phyloP scores from a whole-genome alignment of 2,888 invertebrate genomes.

The Eudasyphora cyanicolor region DNA sequence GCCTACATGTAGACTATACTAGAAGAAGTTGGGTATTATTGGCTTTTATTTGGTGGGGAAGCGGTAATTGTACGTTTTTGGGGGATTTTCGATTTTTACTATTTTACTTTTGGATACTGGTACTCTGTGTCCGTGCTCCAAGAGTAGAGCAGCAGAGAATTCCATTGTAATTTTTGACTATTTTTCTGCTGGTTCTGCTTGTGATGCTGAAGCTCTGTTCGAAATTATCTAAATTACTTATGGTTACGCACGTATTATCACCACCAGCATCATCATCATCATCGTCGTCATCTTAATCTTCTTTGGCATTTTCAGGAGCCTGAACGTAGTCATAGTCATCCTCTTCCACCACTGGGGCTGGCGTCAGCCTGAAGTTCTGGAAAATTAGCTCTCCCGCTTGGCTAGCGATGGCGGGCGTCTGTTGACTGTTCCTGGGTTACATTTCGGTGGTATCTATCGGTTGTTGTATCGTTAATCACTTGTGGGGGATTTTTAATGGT shows the following conservation, averaged over 20 bases:
- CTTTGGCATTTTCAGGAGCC: background rate
- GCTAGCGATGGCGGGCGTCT: constrained; percentile 6
- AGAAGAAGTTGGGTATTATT: no score
- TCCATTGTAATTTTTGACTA: constrained; percentile 21
- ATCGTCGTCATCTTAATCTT: constrained; percentile 13
- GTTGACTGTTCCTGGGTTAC: background rate
- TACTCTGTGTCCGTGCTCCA: background rate
- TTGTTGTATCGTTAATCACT: constrained; percentile 55
- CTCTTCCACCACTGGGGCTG: background rate
- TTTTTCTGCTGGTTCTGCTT: constrained; percentile 62
- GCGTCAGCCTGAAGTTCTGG: constrained; percentile 9
- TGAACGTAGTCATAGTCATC: constrained; percentile 40
- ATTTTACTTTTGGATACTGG: background rate
- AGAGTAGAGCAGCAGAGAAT: no score
- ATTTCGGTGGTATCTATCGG: background rate
- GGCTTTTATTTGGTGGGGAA: constrained; percentile 32
- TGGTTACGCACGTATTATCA: constrained; percentile 73
- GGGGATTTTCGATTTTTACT: background rate
- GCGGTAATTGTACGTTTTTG: constrained; percentile 51
- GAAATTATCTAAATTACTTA: constrained; percentile 76
- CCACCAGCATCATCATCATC: constrained; percentile 25
- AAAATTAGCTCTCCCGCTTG: constrained; percentile 8
- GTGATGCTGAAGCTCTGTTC: no score
- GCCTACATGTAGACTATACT: constrained; percentile 38
- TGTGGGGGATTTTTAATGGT: constrained; percentile 49